Evolutionary conservation across 2,113 vertebrate species (phyloP).

Genomic region (Leptocoma aspasia): DNA sequence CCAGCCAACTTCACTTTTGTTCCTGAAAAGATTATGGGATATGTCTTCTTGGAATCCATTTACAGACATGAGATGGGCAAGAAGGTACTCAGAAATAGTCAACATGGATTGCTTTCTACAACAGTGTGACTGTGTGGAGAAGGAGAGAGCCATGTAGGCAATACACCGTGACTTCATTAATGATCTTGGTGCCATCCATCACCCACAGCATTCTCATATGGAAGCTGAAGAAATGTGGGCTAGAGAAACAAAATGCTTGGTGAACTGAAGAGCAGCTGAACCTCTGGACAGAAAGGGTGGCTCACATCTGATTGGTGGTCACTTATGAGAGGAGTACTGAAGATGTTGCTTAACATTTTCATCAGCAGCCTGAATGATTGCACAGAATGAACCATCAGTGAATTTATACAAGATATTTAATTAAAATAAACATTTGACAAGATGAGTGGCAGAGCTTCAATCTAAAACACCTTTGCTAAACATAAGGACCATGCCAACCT

Average conservation of each 20-base stretch:
- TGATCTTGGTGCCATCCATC: not conserved
- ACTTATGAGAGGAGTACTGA: not conserved
- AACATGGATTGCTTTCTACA: not conserved
- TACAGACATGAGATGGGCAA: not conserved
- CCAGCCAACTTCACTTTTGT: not conserved
- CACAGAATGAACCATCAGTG: not conserved
- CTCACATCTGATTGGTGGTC: not conserved
- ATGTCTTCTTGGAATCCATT: not conserved
- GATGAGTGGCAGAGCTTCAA: not conserved
- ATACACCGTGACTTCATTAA: not conserved
- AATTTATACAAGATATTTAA: not conserved
- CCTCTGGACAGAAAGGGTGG: not conserved
- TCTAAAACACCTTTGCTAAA: not conserved
- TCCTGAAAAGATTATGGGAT: not conserved
- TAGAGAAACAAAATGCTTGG: not conserved
- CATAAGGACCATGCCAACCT: not conserved
- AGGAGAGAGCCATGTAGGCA: not conserved
- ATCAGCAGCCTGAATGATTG: not conserved
- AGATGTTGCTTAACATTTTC: not conserved
- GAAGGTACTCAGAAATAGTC: not conserved
- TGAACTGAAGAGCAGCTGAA: not conserved
- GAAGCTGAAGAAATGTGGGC: not conserved
- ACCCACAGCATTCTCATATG: not conserved
- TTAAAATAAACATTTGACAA: not conserved
- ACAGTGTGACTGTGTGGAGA: not conserved